phyloP scores from a whole-genome alignment of 2,797 vertebrate genomes.

The Phataginus tricuspis region DNA sequence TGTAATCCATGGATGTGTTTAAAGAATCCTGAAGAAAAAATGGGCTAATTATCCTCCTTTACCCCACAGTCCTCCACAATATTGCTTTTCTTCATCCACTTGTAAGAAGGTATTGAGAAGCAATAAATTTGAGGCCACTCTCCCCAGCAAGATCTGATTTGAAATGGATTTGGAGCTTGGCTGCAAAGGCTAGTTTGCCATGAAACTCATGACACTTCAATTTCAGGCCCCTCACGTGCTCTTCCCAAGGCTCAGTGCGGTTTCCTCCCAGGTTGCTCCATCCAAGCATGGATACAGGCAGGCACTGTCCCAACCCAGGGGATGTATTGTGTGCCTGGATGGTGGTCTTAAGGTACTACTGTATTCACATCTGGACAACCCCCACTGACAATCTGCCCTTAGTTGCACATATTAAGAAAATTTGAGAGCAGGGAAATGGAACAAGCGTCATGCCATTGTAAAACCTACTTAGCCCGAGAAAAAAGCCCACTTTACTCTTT shows the following conservation, averaged over 20 bases:
- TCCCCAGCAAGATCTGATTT: not conserved
- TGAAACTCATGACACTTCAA: not conserved
- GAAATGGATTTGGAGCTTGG: not conserved
- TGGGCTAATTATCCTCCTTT: not conserved
- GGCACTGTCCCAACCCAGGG: not conserved
- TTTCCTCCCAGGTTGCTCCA: too few relatives aligned
- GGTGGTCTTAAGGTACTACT: not conserved
- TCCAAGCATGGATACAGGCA: too few relatives aligned
- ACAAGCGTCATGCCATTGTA: too few relatives aligned
- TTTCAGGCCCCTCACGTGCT: not conserved
- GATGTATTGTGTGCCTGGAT: too few relatives aligned
- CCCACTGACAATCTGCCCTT: not conserved
- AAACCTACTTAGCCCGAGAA: too few relatives aligned
- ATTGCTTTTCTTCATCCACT: not conserved
- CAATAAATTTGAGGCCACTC: not conserved
- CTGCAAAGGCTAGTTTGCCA: not conserved
- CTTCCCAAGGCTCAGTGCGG: not conserved
- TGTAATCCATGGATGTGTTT: not conserved
- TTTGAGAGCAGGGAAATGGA: too few relatives aligned
- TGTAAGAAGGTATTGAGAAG: not conserved
- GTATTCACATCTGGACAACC: not conserved
- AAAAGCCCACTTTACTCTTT: too few relatives aligned
- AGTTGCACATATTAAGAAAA: not conserved
- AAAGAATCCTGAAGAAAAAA: not conserved
- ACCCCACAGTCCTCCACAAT: not conserved